These are phyloP conservation scores for Cotesia typhae DNA, from an alignment of 1,140 invertebrate species.

Conservation along the genomic window DNA sequence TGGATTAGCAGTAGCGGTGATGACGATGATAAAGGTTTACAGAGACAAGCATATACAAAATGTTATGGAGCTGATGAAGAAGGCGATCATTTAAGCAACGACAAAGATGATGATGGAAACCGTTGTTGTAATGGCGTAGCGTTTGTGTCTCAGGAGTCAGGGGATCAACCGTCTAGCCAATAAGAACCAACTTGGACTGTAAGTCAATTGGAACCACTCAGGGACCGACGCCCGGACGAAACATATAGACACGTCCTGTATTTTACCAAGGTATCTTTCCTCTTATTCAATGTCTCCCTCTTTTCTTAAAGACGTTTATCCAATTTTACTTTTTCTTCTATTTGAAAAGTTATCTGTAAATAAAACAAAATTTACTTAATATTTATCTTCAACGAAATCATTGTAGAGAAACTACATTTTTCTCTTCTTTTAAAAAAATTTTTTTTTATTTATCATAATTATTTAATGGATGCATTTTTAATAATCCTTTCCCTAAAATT, in stretches of 20 bases:
- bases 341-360: no score
- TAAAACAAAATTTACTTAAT: no score
- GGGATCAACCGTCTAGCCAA: conserved; percentile 58
- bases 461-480: no score
- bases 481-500: no score
- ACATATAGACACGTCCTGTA: neutral
- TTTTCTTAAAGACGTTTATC: conserved; percentile 1
- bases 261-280: no score
- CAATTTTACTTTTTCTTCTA: no score
- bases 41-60: conserved; percentile 10
- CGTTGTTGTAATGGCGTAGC: conserved; percentile 18
- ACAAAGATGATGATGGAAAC: conserved; percentile 37
- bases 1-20: neutral
- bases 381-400: no score
- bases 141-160: conserved; percentile 40
- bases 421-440: no score
- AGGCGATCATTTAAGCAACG: conserved; percentile 30
- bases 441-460: no score
- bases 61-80: conserved; percentile 10
- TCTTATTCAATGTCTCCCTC: neutral
- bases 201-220: conserved; percentile 56
- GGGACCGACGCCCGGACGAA: neutral
- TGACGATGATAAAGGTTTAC: conserved; percentile 6
- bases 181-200: conserved; percentile 46
- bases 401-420: no score